Evolutionary conservation across 2,888 invertebrate species (phyloP).

Genomic region (Microctonus hyperodae): DNA sequence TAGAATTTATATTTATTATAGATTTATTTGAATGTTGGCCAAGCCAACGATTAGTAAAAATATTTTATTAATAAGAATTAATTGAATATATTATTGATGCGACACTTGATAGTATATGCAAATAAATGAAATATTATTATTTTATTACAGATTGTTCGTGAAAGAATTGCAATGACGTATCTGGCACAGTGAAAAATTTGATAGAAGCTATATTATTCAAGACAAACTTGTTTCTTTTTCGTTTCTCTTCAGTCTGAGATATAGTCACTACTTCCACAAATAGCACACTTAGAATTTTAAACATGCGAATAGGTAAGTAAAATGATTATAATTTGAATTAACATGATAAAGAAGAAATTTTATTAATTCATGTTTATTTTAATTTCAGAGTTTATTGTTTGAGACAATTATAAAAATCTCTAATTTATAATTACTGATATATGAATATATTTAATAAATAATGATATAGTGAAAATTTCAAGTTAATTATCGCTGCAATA

Average conservation of each 20-base stretch:
- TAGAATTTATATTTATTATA: background rate
- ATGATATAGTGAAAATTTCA: background rate
- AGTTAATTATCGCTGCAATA: background rate
- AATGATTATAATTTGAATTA: background rate
- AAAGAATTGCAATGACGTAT: slow-evolving; percentile 29
- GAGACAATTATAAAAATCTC: background rate
- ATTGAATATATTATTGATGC: background rate
- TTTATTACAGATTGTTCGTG: slow-evolving; percentile 28
- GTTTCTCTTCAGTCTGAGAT: background rate
- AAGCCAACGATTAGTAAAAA: no score
- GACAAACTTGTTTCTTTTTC: background rate
- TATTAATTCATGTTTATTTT: background rate
- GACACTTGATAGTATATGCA: background rate
- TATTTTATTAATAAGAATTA: background rate
- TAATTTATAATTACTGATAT: background rate
- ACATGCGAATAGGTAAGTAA: slow-evolving; percentile 6
- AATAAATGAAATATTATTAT: slow-evolving; percentile 18
- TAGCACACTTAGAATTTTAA: background rate
- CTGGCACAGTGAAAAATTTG: background rate
- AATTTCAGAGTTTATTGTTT: slow-evolving; percentile 14
- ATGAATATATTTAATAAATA: background rate
- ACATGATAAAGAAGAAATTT: background rate
- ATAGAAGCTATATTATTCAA: background rate
- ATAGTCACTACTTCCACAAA: background rate
- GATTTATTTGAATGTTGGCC: background rate